phyloP scores from a whole-genome alignment of 2,888 invertebrate genomes.

The Anticlea derivata region DNA sequence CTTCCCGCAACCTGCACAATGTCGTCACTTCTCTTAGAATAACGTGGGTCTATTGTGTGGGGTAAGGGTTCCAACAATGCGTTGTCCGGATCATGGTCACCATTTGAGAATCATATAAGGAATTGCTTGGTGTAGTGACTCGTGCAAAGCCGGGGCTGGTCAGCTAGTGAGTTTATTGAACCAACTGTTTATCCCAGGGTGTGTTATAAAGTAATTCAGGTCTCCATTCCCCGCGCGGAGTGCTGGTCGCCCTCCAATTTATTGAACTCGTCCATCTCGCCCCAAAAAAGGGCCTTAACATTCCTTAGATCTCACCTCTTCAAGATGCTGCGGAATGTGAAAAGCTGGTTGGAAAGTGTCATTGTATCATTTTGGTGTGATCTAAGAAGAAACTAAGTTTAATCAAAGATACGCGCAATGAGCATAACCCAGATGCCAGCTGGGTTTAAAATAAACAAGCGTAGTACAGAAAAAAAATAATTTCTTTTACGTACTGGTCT shows the following conservation, averaged over 20 bases:
- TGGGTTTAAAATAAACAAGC: no score
- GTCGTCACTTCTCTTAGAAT: no score
- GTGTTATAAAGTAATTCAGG: slow-evolving; percentile 51
- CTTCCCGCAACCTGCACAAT: no score
- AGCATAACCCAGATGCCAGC: no score
- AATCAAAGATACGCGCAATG: no score
- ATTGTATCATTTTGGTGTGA: slow-evolving; percentile 26
- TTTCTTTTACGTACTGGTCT: not conserved
- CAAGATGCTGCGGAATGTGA: slow-evolving; percentile 40
- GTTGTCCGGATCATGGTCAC: no score
- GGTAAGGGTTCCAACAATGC: no score
- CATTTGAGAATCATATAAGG: not conserved
- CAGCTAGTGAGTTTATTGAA: no score
- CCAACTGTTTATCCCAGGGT: not conserved
- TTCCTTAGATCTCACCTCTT: slow-evolving; percentile 60
- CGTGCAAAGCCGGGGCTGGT: no score
- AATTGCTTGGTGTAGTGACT: no score
- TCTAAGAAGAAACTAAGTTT: not conserved
- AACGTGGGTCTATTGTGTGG: no score
- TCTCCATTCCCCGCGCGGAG: slow-evolving; percentile 33
- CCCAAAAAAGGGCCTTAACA: slow-evolving; percentile 70
- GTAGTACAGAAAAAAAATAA: no score
- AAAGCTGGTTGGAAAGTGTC: slow-evolving; percentile 41
- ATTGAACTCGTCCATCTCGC: slow-evolving; percentile 71
- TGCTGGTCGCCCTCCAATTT: slow-evolving; percentile 68